These are phyloP conservation scores for Pheosia tremula DNA, from an alignment of 2,888 invertebrate species.

Conservation along the genomic window DNA sequence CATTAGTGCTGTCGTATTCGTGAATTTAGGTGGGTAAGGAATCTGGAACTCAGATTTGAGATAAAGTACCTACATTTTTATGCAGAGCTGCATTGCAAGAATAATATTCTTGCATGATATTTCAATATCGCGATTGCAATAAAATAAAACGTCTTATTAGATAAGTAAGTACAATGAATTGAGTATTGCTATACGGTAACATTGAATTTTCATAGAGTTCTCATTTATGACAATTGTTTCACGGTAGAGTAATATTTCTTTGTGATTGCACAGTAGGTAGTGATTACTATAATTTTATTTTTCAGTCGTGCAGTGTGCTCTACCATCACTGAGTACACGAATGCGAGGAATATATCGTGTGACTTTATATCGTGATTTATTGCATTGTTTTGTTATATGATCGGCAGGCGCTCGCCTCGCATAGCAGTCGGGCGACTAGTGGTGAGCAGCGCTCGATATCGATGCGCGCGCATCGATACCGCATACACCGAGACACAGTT, in stretches of 20 bases:
- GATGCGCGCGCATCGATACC: constrained; percentile 69
- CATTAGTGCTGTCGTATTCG: constrained; percentile 34
- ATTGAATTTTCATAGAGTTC: too few species aligned
- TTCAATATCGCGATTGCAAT: background rate
- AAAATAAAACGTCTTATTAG: background rate
- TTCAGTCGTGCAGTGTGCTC: background rate
- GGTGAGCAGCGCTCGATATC: constrained; percentile 62
- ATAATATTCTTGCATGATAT: background rate
- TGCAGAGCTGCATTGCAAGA: too few species aligned
- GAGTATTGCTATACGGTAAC: too few species aligned
- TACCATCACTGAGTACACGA: too few species aligned
- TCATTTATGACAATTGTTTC: too few species aligned
- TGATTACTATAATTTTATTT: background rate
- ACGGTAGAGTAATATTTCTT: background rate
- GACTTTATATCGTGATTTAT: background rate
- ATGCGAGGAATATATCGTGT: too few species aligned
- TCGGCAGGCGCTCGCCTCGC: constrained; percentile 23
- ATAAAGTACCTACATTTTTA: constrained; percentile 17
- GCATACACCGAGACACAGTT: constrained; percentile 41
- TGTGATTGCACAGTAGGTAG: background rate
- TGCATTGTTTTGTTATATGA: constrained; percentile 14
- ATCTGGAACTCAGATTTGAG: constrained; percentile 31
- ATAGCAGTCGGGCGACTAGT: constrained; percentile 27
- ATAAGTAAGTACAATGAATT: too few species aligned
- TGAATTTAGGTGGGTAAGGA: constrained; percentile 25